A percentile compares a stretch with the other conserved stretches of the same genome.
These are phyloP conservation scores for Henicopernis longicauda DNA, from an alignment of 2,113 vertebrate genomes.

Conservation along the genomic window DNA sequence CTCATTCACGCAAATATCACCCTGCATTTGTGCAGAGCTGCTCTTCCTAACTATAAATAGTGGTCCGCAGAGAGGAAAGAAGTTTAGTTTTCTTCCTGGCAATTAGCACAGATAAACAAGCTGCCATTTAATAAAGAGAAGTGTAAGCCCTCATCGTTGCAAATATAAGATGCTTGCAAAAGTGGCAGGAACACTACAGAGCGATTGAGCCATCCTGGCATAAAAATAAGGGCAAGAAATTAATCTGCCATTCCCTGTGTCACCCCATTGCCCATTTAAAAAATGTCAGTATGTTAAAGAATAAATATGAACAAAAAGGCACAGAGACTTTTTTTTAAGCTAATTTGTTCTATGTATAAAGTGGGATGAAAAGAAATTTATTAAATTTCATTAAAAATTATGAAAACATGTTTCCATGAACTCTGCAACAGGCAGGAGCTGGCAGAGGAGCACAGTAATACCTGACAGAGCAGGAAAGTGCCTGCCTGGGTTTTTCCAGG, in stretches of 20 bases:
- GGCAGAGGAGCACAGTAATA: background rate
- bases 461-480: background rate
- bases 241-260: background rate
- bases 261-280: background rate
- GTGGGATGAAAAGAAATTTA: background rate
- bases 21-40: background rate
- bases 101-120: slow-evolving; percentile 35
- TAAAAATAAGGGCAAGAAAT: background rate
- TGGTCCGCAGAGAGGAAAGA: background rate
- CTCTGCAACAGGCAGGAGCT: background rate
- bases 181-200: background rate
- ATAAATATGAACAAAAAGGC: background rate
- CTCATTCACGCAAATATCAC: background rate
- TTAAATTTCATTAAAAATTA: background rate
- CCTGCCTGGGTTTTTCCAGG: background rate
- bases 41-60: background rate
- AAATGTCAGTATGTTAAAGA: background rate
- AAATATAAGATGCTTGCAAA: background rate
- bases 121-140: background rate
- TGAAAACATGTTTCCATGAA: background rate
- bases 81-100: slow-evolving; percentile 12
- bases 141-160: background rate
- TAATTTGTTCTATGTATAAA: accelerated
- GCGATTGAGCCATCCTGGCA: background rate
- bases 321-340: background rate